Evolutionary conservation across 2,888 invertebrate species (phyloP), one percentile per base, ranked within the genome.

Genomic region (Rotaria macrura): DNA sequence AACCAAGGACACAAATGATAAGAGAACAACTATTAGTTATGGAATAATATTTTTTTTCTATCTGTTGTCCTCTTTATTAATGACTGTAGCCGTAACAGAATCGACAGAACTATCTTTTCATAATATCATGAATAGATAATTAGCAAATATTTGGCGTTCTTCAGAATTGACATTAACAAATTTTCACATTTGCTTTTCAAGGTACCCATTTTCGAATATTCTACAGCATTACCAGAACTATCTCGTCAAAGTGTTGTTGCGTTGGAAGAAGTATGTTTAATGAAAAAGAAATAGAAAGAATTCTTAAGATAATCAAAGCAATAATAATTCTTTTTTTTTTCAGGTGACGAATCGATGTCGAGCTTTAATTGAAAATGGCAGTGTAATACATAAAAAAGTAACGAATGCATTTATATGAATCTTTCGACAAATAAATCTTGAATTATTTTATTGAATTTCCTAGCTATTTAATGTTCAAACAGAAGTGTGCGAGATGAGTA

Each of bases 321-420:
- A 57, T 34, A 3, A 12, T 47, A 14, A 12, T 47, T 47, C 14
- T 47, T 9, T 14, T 47, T 29, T 25, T 4, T 43, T 40, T 43
- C 3, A 79, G 79, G 79, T 79, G 2, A 79, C n/a, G 9, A 79
- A 40, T 43, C 79, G 79, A 43, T 79, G 79, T 40, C 79, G 79
- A 43, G 79, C 79, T 20, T 43, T 79, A 79, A 4, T 43, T 43
- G 79, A 79, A n/a, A 79, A 79, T 79, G 79, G 79, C 43, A 79
- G 40, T 79, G 43, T 79, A 43, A 79, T 79, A 79, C 79, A 43
- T 43, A 79, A 79, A 43, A 79, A 79, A 43, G 79, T 79, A 79
- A 43, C 10, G 5, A 9, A 40, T 17, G 9, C 2, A 25, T 20
- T 25, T 40, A 43, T n/a, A n/a, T n/a, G n/a, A n/a, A n/a, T n/a